Conservation (phyloP, 2,113 vertebrate genomes). For the Triplophysa dalaica region DNA sequence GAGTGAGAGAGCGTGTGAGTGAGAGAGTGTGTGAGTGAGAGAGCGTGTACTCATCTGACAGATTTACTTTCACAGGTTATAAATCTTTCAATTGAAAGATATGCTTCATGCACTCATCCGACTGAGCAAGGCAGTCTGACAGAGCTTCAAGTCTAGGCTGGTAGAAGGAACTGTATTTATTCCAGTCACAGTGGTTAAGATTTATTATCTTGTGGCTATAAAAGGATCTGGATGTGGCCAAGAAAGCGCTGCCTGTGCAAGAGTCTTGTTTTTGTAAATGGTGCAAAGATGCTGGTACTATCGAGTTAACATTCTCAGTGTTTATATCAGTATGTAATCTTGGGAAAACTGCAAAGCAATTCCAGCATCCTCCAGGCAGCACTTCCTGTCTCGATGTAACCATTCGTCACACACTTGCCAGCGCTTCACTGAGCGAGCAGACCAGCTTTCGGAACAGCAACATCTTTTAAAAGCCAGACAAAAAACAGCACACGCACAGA, state of each 20-base stretch:
- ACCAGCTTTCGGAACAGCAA: background rate
- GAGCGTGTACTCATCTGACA: background rate
- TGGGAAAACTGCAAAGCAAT: too few relatives aligned
- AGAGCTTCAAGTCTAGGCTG: background rate
- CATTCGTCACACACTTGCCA: conserved; percentile 5
- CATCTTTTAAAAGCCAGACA: background rate
- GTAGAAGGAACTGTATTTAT: background rate
- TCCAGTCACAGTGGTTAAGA: background rate
- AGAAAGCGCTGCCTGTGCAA: background rate
- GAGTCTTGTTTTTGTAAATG: background rate
- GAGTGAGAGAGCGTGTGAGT: too few relatives aligned
- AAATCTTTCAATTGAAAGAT: background rate
- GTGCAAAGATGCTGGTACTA: background rate
- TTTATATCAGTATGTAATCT: background rate
- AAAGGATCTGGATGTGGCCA: background rate
- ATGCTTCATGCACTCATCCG: background rate
- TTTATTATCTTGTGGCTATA: background rate
- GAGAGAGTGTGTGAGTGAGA: too few relatives aligned
- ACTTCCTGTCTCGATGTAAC: conserved; percentile 12
- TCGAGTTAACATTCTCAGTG: background rate
- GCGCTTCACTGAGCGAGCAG: background rate
- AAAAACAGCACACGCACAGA: background rate
- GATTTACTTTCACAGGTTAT: conserved; percentile 24
- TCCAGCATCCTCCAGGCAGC: background rate
- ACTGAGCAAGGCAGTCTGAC: background rate